These are phyloP conservation scores for Crocallis elinguaria DNA, from an alignment of 2,888 invertebrate species.

Conservation along the genomic window DNA sequence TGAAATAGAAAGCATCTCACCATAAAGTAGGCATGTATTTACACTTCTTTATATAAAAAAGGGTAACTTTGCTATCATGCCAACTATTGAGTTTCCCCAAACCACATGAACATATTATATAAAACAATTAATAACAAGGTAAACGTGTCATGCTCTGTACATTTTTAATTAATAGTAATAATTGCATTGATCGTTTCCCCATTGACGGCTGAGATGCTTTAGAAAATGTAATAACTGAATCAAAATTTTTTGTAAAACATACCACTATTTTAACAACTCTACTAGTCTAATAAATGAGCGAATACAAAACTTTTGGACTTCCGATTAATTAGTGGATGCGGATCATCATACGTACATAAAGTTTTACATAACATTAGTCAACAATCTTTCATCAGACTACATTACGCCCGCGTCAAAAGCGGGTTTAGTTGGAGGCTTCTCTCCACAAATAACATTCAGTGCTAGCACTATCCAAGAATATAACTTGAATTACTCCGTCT, in stretches of 20 bases:
- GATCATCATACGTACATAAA: conserved; percentile 56
- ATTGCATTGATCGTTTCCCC: background rate
- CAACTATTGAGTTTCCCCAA: background rate
- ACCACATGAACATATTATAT: too few relatives aligned
- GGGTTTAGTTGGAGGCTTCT: conserved; percentile 50
- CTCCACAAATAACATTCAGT: conserved; percentile 51
- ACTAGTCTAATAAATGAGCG: conserved; percentile 32
- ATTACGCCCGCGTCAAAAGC: conserved; percentile 56
- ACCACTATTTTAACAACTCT: conserved; percentile 21
- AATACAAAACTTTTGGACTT: conserved; percentile 43
- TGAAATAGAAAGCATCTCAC: background rate
- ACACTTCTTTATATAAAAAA: background rate
- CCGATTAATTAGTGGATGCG: conserved; percentile 50
- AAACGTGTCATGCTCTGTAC: background rate
- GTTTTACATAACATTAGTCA: conserved; percentile 52
- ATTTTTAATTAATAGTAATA: background rate
- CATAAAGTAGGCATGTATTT: background rate
- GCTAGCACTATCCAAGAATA: conserved; percentile 45
- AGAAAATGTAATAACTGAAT: background rate
- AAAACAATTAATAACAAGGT: too few relatives aligned
- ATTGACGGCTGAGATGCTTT: background rate
- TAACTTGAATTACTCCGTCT: conserved; percentile 28
- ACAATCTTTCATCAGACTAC: conserved; percentile 48
- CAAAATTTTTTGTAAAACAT: conserved; percentile 13
- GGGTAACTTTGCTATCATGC: background rate